Evolutionary conservation across 2,888 invertebrate species (phyloP), one percentile per base, ranked within the genome.

Genomic region (Zootermopsis nevadensis): DNA sequence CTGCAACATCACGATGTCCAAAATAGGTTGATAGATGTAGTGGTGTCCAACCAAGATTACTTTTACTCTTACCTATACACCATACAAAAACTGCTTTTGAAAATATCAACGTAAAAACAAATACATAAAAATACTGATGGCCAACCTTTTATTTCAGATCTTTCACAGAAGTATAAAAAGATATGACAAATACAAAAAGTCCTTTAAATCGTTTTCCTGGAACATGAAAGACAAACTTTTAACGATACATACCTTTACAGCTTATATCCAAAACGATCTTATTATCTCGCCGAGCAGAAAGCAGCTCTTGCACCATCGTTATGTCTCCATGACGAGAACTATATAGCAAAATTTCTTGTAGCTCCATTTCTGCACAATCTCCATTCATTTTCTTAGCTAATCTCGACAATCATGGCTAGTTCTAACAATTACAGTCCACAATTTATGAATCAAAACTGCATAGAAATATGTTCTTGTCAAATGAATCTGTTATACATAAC

Each of bases 21-120:
- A 94, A 94, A 88, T 94, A 94, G 66, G 93, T 92, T 0, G 94
- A 93, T 84, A 94, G 88, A 87, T 94, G 94, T 1, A 94, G 89
- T 0, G 94, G 93, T 0, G 93, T 93, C 94, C 94, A 94, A 77
- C 94, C 94, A 85, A 93, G 87, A 88, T 94, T 94, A 85, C 92
- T 91, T 88, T 93, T 94, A 80, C 89, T 91, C 88, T 91, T 91
- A 24, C 93, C 93, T 93, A 86, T 4, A 79, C 42, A 88, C 19
- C 48, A 19, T 19, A 48, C 19, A 48, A 48, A 15, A 48, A 48
- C 19, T 3, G 19, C 48, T 0, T 19, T 48, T 48, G 19, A 48
- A 19, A 15, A 1, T 19, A 12, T 3, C 48, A 19, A 55, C 55
- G 38, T 81, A 55, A 81, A 84, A 48, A 3, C 15, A 48, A 48